Evolutionary conservation across 2,888 invertebrate species (phyloP).

Genomic region (Bombyx huttoni): DNA sequence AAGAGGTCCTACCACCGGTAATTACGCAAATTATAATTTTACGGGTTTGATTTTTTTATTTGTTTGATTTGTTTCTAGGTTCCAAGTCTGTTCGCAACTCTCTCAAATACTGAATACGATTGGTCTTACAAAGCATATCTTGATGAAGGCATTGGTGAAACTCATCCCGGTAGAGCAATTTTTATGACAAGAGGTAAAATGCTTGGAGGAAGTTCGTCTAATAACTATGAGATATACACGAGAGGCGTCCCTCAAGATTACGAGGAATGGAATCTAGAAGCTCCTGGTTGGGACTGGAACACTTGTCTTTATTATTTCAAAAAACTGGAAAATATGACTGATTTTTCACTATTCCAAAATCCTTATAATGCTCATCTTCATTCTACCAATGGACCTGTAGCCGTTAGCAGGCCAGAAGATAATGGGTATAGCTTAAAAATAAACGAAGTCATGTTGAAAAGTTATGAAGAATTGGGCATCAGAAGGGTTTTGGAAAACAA

Average conservation of each 20-base stretch:
- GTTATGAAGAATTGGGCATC: slow-evolving; percentile 33
- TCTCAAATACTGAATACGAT: slow-evolving; percentile 29
- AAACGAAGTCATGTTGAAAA: slow-evolving; percentile 24
- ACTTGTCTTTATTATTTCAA: slow-evolving; percentile 31
- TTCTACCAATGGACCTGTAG: slow-evolving; percentile 32
- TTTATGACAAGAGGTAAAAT: slow-evolving; percentile 30
- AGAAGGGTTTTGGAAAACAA: slow-evolving; percentile 28
- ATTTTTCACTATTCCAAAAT: slow-evolving; percentile 19
- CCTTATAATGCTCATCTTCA: slow-evolving; percentile 25
- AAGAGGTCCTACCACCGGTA: too few species aligned
- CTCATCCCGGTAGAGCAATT: slow-evolving; percentile 17
- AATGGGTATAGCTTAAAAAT: slow-evolving; percentile 18
- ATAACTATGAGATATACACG: slow-evolving; percentile 31
- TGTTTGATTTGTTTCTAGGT: slow-evolving; percentile 20
- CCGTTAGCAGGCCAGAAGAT: slow-evolving; percentile 24
- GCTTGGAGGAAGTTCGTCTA: slow-evolving; percentile 34
- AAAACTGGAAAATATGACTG: slow-evolving; percentile 37
- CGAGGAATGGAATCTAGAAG: slow-evolving; percentile 25
- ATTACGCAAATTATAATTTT: too few species aligned
- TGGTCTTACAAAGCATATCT: slow-evolving; percentile 25
- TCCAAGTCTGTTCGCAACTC: slow-evolving; percentile 28
- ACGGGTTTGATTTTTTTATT: too few species aligned
- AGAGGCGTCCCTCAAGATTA: slow-evolving; percentile 36
- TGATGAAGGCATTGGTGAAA: slow-evolving; percentile 22
- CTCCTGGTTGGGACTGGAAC: slow-evolving; percentile 38